Evolutionary conservation across 2,888 invertebrate genomes (phyloP).

Genomic region (Zhuqinia jingwanae): DNA sequence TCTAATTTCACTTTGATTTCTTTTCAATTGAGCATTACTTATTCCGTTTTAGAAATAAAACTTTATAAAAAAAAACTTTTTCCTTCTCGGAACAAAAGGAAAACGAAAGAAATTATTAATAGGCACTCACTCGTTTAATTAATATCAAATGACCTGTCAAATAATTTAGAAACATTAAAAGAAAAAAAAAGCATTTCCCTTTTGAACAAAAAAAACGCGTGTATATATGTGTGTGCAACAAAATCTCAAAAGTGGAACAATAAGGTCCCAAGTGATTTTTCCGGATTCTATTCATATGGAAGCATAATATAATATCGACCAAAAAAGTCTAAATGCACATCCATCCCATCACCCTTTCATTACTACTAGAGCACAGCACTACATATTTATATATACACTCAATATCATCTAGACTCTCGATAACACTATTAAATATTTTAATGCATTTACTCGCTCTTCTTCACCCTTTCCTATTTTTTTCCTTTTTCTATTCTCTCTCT

Average conservation of each 20-base stretch:
- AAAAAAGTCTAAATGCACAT: not conserved
- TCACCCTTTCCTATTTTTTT: conserved; percentile 9
- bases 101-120: not conserved
- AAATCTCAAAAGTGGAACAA: conserved; percentile 27
- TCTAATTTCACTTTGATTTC: not conserved
- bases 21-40: too few relatives aligned
- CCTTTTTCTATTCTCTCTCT: too few relatives aligned
- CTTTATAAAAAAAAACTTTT: too few relatives aligned
- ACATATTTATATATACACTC: too few relatives aligned
- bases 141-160: conserved; percentile 49
- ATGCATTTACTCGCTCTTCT: not conserved
- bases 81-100: not conserved
- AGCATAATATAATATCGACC: too few relatives aligned
- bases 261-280: not conserved
- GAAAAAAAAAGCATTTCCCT: not conserved
- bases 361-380: too few relatives aligned
- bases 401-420: too few relatives aligned
- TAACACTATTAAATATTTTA: too few relatives aligned
- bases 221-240: too few relatives aligned
- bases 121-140: conserved; percentile 39
- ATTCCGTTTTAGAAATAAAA: too few relatives aligned
- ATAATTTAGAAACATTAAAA: conserved; percentile 26
- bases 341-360: not conserved
- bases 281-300: not conserved
- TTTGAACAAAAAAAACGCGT: too few relatives aligned